Evolutionary conservation across 2,113 vertebrate genomes (phyloP).

Genomic region (Petroica traversi): DNA sequence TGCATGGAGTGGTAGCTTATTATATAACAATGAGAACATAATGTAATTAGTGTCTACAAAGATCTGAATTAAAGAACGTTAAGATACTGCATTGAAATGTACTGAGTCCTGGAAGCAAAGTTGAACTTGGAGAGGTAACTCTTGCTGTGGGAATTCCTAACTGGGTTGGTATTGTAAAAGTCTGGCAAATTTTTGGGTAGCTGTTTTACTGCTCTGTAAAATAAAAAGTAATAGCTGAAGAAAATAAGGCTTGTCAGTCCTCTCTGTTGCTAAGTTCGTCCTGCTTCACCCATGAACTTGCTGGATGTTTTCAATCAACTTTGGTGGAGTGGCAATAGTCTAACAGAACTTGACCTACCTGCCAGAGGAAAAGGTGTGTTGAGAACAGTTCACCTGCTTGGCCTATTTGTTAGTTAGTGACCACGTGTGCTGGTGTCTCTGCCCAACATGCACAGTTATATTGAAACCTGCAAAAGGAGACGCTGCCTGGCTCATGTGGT

Average conservation of each 20-base stretch:
- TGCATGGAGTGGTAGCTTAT: not conserved
- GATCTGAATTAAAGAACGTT: not conserved
- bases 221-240: not conserved
- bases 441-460: not conserved
- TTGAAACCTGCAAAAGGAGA: not conserved
- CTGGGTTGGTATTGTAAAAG: not conserved
- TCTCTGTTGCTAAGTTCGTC: not conserved
- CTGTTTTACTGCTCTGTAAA: not conserved
- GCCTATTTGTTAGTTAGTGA: not conserved
- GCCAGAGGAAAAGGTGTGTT: not conserved
- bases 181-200: not conserved
- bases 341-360: not conserved
- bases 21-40: constrained; percentile 36
- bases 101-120: not conserved
- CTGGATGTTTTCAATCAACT: not conserved
- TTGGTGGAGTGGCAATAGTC: not conserved
- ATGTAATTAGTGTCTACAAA: constrained; percentile 6
- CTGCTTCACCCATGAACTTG: not conserved
- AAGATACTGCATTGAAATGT: not conserved
- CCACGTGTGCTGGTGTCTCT: not conserved
- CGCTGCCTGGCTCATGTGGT: not conserved
- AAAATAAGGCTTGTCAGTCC: not conserved
- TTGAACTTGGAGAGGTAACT: not conserved
- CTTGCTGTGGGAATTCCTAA: not conserved
- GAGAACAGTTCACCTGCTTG: not conserved